phyloP scores from a whole-genome alignment of 2,797 vertebrate species.

The Varecia variegata region DNA sequence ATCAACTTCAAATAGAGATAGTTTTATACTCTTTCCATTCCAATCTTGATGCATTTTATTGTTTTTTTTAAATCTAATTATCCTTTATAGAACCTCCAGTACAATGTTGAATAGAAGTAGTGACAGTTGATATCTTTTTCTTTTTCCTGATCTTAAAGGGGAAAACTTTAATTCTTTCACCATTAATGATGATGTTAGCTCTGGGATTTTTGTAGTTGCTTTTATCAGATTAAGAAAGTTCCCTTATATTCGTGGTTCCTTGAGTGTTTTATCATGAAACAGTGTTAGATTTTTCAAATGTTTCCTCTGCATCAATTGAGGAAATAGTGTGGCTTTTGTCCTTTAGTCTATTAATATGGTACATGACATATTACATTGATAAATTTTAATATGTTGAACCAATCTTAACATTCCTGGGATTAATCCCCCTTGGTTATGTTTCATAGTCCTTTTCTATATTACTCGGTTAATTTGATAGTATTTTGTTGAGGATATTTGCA shows the following conservation, averaged over 20 bases:
- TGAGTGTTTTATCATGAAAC: neutral
- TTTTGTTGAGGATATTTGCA: neutral
- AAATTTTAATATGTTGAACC: neutral
- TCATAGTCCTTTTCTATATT: neutral
- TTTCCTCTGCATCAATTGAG: neutral
- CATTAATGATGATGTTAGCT: neutral
- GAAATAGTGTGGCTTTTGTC: neutral
- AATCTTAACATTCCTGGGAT: neutral
- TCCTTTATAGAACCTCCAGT: neutral
- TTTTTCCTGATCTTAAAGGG: neutral
- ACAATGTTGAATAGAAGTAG: neutral
- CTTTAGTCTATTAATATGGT: neutral
- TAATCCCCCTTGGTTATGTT: neutral
- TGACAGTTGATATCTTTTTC: neutral
- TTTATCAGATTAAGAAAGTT: neutral
- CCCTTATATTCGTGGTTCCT: neutral
- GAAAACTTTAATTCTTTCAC: neutral
- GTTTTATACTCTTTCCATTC: neutral
- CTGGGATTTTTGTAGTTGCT: neutral
- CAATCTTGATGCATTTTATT: neutral
- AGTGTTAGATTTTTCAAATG: neutral
- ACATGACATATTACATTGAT: neutral
- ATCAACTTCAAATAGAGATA: neutral
- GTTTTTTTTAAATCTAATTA: neutral
- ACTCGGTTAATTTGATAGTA: neutral